A percentile compares a stretch with the other conserved stretches of the same genome.
Evolutionary conservation across 2,113 vertebrate genomes (phyloP).

Genomic region (Cololabis saira): DNA sequence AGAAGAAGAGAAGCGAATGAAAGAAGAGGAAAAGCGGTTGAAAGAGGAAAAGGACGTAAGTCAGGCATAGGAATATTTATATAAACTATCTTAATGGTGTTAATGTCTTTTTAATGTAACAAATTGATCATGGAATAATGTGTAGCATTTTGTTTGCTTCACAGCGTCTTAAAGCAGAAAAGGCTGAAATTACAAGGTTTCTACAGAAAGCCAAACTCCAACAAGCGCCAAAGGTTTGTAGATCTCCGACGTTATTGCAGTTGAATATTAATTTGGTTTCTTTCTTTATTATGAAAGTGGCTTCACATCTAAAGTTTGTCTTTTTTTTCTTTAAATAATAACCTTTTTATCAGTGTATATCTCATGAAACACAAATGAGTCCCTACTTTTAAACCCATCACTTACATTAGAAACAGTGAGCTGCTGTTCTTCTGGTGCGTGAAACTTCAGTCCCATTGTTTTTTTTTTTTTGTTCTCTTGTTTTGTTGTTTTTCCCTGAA

Average conservation of each 20-base stretch:
- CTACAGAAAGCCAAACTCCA: slow-evolving; percentile 94
- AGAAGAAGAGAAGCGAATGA: slow-evolving; percentile 92
- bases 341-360: too few relatives aligned
- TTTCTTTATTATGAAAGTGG: too few relatives aligned
- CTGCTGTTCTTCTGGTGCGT: too few relatives aligned
- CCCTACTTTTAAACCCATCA: too few relatives aligned
- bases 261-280: too few relatives aligned
- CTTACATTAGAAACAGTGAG: too few relatives aligned
- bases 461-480: too few relatives aligned
- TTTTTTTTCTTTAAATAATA: too few relatives aligned
- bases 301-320: neutral
- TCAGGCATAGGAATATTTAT: neutral
- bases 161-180: slow-evolving; percentile 94
- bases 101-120: neutral
- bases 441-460: too few relatives aligned
- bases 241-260: neutral
- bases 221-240: slow-evolving; percentile 89
- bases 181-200: slow-evolving; percentile 95
- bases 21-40: slow-evolving; percentile 92
- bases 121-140: neutral
- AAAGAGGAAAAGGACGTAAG: slow-evolving; percentile 94
- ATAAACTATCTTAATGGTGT: neutral
- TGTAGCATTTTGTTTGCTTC: slow-evolving; percentile 20
- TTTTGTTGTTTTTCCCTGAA: neutral
- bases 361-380: too few relatives aligned